Conservation (phyloP, 2,113 vertebrate species). For the Semnornis frantzii region DNA sequence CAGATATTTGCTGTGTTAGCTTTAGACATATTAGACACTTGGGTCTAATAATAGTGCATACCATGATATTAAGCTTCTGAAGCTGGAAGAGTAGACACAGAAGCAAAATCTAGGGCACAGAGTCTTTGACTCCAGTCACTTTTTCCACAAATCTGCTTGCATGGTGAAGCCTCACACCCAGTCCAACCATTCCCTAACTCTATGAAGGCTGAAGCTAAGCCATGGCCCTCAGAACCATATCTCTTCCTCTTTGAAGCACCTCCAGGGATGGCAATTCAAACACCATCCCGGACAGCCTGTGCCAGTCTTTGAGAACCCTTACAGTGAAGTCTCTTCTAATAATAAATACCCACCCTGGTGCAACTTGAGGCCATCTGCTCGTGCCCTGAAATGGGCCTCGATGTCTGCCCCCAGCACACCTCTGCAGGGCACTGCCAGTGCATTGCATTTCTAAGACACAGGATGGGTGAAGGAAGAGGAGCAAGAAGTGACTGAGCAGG, state of each 20-base stretch:
- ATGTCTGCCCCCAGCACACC: not conserved
- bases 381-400: too few relatives aligned
- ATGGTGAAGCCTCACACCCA: not conserved
- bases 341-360: too few relatives aligned
- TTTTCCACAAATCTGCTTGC: not conserved
- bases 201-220: too few relatives aligned
- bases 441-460: not conserved
- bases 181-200: too few relatives aligned
- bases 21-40: not conserved
- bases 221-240: too few relatives aligned
- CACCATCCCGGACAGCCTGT: too few relatives aligned
- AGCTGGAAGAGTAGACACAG: not conserved
- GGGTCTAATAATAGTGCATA: not conserved
- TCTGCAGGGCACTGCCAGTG: not conserved
- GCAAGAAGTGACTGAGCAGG: rapidly evolving
- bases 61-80: not conserved
- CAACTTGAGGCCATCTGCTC: too few relatives aligned
- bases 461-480: not conserved
- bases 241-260: too few relatives aligned
- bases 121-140: not conserved
- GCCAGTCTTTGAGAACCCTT: too few relatives aligned
- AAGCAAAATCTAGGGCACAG: not conserved
- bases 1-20: not conserved
- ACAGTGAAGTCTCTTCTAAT: too few relatives aligned
- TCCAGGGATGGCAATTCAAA: too few relatives aligned